These are phyloP conservation scores for Episyrphus balteatus DNA, from an alignment of 1,140 invertebrate species.

Conservation along the genomic window DNA sequence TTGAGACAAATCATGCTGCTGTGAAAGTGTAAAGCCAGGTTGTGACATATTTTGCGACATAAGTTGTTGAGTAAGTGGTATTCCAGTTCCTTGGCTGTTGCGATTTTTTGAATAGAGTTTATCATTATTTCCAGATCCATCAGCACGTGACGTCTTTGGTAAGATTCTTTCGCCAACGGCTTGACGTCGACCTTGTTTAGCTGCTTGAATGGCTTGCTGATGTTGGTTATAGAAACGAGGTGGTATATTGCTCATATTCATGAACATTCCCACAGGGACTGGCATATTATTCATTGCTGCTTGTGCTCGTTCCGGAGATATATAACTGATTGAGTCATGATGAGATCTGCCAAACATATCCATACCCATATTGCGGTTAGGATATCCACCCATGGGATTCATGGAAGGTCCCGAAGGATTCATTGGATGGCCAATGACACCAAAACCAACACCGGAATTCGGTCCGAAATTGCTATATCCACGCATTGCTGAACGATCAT, in stretches of 20 bases:
- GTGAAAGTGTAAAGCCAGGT: conserved; percentile 54
- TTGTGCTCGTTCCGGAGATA: conserved; percentile 74
- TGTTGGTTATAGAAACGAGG: conserved; percentile 78
- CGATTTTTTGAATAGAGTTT: not conserved
- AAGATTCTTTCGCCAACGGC: conserved; percentile 3
- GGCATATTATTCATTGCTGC: conserved; percentile 67
- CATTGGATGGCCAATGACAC: conserved; percentile 1
- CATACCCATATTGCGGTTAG: conserved; percentile 39
- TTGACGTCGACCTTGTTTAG: conserved; percentile 20
- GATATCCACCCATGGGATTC: conserved; percentile 24
- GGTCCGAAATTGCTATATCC: conserved; percentile 21
- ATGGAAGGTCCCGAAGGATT: not conserved
- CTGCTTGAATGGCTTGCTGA: conserved; percentile 43
- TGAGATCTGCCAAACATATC: conserved; percentile 58
- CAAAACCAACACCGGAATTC: not conserved
- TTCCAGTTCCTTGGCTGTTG: conserved; percentile 1
- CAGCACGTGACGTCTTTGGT: not conserved
- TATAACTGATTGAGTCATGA: conserved; percentile 88
- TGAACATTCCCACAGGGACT: conserved; percentile 90
- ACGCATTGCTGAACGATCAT: conserved; percentile 51
- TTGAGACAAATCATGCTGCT: conserved; percentile 74
- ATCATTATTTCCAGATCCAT: conserved; percentile 1
- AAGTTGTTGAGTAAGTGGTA: conserved; percentile 41
- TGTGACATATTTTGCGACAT: conserved; percentile 58
- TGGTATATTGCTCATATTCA: conserved; percentile 84